Conservation (phyloP, 1,140 invertebrate genomes). For the Oscheius sp. region DNA sequence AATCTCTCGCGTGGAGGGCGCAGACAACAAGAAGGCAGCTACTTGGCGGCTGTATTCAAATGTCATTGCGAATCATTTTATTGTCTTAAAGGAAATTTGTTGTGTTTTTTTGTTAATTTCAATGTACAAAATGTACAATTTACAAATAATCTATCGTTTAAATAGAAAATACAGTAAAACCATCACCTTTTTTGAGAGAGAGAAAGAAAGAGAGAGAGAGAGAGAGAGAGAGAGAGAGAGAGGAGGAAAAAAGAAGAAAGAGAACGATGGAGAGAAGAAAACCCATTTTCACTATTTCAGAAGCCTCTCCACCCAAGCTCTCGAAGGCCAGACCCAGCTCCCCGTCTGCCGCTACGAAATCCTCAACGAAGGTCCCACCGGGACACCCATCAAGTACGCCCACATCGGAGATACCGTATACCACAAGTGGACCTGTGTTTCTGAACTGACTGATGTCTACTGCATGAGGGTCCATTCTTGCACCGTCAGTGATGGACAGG, state of each 20-base stretch:
- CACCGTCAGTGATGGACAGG: slow-evolving; percentile 58
- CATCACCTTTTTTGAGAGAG: no score
- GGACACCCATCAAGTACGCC: slow-evolving; percentile 54
- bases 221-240: background rate
- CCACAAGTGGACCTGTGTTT: slow-evolving; percentile 50
- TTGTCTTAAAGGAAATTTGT: no score
- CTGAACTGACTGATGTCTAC: slow-evolving; percentile 44
- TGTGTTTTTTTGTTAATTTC: no score
- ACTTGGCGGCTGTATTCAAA: no score
- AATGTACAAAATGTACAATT: no score
- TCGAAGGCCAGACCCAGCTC: slow-evolving; percentile 43
- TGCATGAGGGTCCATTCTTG: slow-evolving; percentile 58
- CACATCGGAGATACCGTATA: slow-evolving; percentile 57
- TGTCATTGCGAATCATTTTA: no score
- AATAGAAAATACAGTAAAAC: no score
- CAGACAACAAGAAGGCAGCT: no score
- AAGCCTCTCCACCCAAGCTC: slow-evolving; percentile 45
- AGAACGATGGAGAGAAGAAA: background rate
- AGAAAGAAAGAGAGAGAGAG: no score
- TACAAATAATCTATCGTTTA: no score
- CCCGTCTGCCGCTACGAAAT: slow-evolving; percentile 58
- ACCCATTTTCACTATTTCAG: slow-evolving; percentile 34
- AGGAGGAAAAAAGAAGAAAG: no score
- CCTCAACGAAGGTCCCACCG: slow-evolving; percentile 43
- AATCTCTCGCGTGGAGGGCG: no score